A percentile compares a stretch with the other conserved stretches of the same genome.
Conservation (phyloP, 2,888 invertebrate genomes). For the Pandemis cinnamomeana region DNA sequence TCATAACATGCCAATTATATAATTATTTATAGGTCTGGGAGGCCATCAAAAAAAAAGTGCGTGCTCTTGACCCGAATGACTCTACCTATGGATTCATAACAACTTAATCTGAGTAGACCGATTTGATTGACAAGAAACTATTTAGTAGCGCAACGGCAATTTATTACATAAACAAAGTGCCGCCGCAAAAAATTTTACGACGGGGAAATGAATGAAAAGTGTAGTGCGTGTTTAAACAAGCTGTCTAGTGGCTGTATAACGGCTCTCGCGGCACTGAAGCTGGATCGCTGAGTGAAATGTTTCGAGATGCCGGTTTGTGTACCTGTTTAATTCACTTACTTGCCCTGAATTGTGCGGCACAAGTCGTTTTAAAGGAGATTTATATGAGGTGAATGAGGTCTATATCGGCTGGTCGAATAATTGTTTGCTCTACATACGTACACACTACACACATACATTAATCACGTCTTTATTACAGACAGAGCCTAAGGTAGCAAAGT, state of each 20-base stretch:
- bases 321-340: slow-evolving; percentile 10
- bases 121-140: slow-evolving; percentile 14
- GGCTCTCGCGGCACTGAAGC: neutral
- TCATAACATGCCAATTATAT: too few species aligned
- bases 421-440: too few species aligned
- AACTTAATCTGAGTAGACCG: neutral
- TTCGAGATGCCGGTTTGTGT: slow-evolving; percentile 17
- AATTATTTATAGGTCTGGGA: too few species aligned
- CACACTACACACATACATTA: too few species aligned
- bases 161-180: slow-evolving; percentile 24
- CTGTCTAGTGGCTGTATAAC: neutral
- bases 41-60: too few species aligned
- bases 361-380: slow-evolving; percentile 3
- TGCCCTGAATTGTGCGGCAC: neutral
- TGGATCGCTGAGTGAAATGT: slow-evolving; percentile 14
- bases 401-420: too few species aligned
- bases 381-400: neutral
- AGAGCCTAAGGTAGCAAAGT: too few species aligned
- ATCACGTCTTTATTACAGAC: too few species aligned
- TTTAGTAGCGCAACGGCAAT: slow-evolving; percentile 13
- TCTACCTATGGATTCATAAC: neutral
- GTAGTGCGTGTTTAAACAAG: slow-evolving; percentile 13
- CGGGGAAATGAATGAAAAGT: slow-evolving; percentile 14
- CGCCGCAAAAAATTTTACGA: slow-evolving; percentile 21
- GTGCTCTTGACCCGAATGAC: too few species aligned